phyloP scores from a whole-genome alignment of 2,113 vertebrate species.

The Cephalopterus ornatus region DNA sequence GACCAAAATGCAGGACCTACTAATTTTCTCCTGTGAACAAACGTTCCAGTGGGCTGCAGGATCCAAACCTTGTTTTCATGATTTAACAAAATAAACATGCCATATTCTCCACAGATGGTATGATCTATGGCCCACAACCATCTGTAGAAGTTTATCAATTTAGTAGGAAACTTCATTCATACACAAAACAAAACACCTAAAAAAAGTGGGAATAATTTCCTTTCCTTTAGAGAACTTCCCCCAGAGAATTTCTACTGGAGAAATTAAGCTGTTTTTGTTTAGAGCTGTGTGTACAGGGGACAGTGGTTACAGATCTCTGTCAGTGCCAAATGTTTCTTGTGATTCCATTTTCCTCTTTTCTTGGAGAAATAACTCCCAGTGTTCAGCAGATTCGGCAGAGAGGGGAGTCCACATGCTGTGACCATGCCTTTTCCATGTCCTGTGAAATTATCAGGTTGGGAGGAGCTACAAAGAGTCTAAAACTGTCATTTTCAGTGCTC shows the following conservation, averaged over 20 bases:
- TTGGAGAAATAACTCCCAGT: not conserved
- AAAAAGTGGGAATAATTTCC: not conserved
- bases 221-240: not conserved
- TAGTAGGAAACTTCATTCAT: not conserved
- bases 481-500: not conserved
- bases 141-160: not conserved
- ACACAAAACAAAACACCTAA: too few relatives aligned
- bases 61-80: not conserved
- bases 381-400: not conserved
- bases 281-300: not conserved
- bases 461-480: not conserved
- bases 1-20: not conserved
- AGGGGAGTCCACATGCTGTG: not conserved
- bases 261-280: not conserved
- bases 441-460: not conserved
- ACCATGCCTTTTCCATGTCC: not conserved
- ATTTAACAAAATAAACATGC: not conserved
- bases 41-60: not conserved
- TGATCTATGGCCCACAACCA: not conserved
- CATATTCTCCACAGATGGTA: accelerated
- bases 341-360: not conserved
- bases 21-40: not conserved
- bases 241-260: not conserved
- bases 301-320: not conserved
- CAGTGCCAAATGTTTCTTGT: not conserved